phyloP scores from a whole-genome alignment of 2,113 vertebrate species.

The Propithecus coquereli region DNA sequence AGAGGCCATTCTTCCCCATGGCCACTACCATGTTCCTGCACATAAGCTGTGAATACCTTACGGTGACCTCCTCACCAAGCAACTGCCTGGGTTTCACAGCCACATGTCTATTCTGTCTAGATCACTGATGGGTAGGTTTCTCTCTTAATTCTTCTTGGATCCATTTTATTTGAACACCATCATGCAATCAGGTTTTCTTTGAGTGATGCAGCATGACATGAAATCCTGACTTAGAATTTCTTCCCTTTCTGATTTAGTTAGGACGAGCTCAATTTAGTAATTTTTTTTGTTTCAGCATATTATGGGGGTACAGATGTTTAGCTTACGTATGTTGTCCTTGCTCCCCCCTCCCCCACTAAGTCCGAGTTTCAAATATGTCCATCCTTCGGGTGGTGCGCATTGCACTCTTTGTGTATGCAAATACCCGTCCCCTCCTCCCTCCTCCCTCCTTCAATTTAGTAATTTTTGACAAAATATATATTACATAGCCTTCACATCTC shows the following conservation, averaged over 20 bases:
- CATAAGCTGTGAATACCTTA: not conserved
- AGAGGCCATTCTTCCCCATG: fast-evolving
- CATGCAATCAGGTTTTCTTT: not conserved
- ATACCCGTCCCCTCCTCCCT: too few relatives aligned
- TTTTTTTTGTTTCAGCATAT: too few relatives aligned
- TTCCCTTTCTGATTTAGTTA: not conserved
- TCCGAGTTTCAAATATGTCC: too few relatives aligned
- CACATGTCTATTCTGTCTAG: not conserved
- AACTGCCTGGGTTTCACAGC: not conserved
- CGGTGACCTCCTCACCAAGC: not conserved
- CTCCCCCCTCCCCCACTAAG: too few relatives aligned
- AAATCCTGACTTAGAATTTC: constrained; percentile 9
- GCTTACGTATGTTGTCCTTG: too few relatives aligned
- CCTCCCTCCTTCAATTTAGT: not conserved
- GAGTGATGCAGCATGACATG: not conserved
- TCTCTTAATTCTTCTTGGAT: not conserved
- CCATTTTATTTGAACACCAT: not conserved
- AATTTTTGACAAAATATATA: not conserved
- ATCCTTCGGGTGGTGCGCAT: too few relatives aligned
- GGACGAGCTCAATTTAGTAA: not conserved
- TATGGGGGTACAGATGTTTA: too few relatives aligned
- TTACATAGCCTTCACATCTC: not conserved
- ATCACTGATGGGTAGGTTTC: not conserved
- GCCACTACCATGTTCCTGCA: not conserved
- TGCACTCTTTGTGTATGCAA: too few relatives aligned